These are phyloP conservation scores for Pyrgilauda ruficollis DNA, from an alignment of 2,113 vertebrate species.

Conservation along the genomic window DNA sequence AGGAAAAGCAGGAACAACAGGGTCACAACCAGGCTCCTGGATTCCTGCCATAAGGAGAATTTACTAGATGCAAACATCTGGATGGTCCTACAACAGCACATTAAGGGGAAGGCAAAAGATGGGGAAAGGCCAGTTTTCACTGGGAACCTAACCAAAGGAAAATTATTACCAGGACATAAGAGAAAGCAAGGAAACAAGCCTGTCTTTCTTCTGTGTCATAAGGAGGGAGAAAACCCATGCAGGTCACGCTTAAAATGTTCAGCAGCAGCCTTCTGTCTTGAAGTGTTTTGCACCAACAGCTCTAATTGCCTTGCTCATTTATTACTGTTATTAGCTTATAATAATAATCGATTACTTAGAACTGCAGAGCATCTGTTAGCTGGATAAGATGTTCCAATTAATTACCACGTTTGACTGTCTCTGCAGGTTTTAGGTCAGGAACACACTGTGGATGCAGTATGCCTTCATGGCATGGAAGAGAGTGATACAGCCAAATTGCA, in stretches of 20 bases:
- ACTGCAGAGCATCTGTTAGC: not conserved
- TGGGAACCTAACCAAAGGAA: not conserved
- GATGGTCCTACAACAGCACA: not conserved
- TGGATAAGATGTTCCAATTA: not conserved
- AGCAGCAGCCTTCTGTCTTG: not conserved
- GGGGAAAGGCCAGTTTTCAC: not conserved
- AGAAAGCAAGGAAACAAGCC: not conserved
- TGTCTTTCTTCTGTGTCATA: not conserved
- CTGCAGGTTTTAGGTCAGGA: not conserved
- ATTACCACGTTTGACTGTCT: not conserved
- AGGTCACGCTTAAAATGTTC: not conserved
- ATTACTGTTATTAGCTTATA: not conserved
- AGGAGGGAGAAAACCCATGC: not conserved
- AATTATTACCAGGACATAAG: not conserved
- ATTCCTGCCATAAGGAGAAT: not conserved
- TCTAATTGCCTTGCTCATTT: not conserved
- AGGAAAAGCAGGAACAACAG: not conserved
- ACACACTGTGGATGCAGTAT: constrained; percentile 20
- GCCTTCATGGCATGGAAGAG: constrained; percentile 50
- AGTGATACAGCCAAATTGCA: constrained; percentile 44
- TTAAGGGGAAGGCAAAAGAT: not conserved
- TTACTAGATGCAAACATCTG: not conserved
- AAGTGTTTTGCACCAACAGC: not conserved
- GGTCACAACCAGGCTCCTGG: not conserved
- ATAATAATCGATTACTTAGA: not conserved